Conservation (phyloP, 1,140 invertebrate genomes). For the Berghia stephanieae region DNA sequence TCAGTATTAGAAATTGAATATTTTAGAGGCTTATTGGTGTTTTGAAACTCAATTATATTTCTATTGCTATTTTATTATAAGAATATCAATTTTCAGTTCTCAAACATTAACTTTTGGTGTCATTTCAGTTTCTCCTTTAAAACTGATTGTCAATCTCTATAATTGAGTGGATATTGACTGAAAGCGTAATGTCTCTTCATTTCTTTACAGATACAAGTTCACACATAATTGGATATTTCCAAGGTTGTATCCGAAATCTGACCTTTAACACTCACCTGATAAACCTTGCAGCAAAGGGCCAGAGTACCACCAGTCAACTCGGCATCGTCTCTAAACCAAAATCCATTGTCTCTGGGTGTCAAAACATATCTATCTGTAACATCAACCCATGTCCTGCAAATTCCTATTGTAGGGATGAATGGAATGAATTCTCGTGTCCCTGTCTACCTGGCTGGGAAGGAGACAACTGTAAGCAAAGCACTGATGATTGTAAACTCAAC, state of each 20-base stretch:
- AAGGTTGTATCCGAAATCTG: constrained; percentile 51
- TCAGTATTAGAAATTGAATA: no score
- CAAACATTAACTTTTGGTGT: no score
- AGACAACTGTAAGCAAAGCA: constrained; percentile 33
- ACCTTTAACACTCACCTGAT: constrained; percentile 45
- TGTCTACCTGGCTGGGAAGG: constrained; percentile 72
- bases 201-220: no score
- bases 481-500: constrained; percentile 41
- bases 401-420: constrained; percentile 80
- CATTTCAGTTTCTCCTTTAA: no score
- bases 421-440: constrained; percentile 73
- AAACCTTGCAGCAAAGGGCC: constrained; percentile 30
- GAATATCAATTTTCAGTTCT: no score
- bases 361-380: constrained; percentile 88
- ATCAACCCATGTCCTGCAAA: constrained; percentile 90
- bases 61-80: no score
- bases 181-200: no score
- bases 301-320: not conserved
- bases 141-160: no score
- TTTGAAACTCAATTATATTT: no score
- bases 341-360: constrained; percentile 38
- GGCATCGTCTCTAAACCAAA: constrained; percentile 33
- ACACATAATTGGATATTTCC: constrained; percentile 46
- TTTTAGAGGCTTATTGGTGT: no score
- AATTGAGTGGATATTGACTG: no score